These are phyloP conservation scores for Odocoileus virginianus DNA, from an alignment of 2,113 vertebrate genomes.

Conservation along the genomic window DNA sequence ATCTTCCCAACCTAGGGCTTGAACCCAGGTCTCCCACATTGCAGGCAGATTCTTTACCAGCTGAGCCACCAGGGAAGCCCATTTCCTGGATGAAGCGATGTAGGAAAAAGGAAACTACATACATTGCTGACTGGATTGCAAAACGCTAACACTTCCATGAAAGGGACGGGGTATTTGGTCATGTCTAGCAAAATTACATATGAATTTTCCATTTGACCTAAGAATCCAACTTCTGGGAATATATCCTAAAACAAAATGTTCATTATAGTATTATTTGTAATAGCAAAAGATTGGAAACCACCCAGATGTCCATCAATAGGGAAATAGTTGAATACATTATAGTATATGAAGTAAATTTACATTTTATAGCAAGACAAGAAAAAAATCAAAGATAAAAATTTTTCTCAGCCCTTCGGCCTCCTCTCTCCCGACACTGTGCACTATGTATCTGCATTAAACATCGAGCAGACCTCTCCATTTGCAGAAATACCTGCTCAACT, in stretches of 20 bases:
- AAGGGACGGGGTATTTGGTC: not conserved
- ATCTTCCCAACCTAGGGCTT: not conserved
- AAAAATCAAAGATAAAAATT: not conserved
- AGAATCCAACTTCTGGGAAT: not conserved
- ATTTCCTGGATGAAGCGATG: not conserved
- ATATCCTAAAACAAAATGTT: not conserved
- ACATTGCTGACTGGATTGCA: not conserved
- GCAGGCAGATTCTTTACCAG: not conserved
- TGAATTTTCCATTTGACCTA: not conserved
- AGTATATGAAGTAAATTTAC: not conserved
- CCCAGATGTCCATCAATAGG: not conserved
- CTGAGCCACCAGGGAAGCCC: not conserved
- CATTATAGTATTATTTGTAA: not conserved
- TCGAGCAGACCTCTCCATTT: not conserved
- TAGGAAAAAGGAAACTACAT: not conserved
- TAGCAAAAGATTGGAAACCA: not conserved
- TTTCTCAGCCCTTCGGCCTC: not conserved
- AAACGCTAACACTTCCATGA: not conserved
- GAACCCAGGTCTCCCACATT: not conserved
- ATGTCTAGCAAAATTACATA: not conserved
- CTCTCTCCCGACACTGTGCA: not conserved
- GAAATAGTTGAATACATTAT: not conserved
- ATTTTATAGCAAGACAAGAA: not conserved
- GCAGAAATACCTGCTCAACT: not conserved
- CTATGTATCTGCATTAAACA: not conserved